A percentile compares a stretch with the other conserved stretches of the same genome.
phyloP scores from a whole-genome alignment of 1,140 invertebrate genomes.

The Ganaspis sp. region DNA sequence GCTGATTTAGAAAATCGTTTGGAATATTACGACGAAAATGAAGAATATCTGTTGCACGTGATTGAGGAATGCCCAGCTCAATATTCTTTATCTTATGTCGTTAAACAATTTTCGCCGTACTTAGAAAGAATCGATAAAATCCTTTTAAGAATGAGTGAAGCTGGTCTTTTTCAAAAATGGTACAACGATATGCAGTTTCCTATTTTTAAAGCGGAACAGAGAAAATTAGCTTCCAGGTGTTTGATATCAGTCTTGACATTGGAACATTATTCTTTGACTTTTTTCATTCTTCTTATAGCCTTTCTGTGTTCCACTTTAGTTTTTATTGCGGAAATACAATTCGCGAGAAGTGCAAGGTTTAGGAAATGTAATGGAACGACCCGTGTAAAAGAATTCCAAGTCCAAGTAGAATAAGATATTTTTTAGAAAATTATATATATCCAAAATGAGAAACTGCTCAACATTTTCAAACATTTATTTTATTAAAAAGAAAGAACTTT shows the following conservation, averaged over 20 bases:
- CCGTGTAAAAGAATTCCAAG: background rate
- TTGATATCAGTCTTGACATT: constrained; percentile 47
- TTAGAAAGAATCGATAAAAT: constrained; percentile 52
- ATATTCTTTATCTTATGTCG: constrained; percentile 55
- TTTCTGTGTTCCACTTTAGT: constrained; percentile 41
- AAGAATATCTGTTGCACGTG: constrained; percentile 50
- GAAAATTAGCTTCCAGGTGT: background rate
- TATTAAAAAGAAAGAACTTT: no score
- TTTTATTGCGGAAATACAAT: constrained; percentile 53
- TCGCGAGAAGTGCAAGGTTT: background rate
- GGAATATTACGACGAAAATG: constrained; percentile 50
- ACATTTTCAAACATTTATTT: no score
- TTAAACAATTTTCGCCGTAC: constrained; percentile 46
- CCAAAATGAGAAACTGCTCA: no score
- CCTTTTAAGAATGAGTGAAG: constrained; percentile 45
- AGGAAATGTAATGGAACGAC: background rate
- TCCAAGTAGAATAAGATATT: background rate
- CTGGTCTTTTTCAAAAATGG: constrained; percentile 53
- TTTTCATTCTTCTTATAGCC: constrained; percentile 45
- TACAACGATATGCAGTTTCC: constrained; percentile 36
- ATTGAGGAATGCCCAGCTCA: constrained; percentile 56
- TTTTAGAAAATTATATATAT: no score
- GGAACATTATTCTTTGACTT: constrained; percentile 54
- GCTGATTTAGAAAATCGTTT: constrained; percentile 41
- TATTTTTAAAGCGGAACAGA: constrained; percentile 10